phyloP scores from a whole-genome alignment of 2,113 vertebrate species.

The Merops nubicus region DNA sequence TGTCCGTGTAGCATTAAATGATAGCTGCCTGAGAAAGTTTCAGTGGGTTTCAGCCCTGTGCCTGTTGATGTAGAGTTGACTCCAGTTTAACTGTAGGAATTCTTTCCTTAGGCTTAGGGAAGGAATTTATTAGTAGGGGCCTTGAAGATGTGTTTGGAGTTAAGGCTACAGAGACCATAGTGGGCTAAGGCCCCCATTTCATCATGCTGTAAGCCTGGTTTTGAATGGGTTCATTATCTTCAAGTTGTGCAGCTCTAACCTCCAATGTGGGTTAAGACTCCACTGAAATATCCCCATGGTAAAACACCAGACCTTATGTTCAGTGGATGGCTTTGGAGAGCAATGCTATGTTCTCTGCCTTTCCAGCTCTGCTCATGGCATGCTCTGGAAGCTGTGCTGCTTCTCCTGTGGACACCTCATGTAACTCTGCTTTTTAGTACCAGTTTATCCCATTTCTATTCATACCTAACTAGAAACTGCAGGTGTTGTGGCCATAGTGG shows the following conservation, averaged over 20 bases:
- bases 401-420: neutral
- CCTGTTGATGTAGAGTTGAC: neutral
- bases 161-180: neutral
- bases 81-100: neutral
- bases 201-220: neutral
- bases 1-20: too few relatives aligned
- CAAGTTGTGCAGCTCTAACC: neutral
- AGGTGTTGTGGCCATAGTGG: neutral
- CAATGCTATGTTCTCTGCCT: neutral
- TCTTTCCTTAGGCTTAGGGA: neutral
- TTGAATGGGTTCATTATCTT: neutral
- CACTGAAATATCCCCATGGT: neutral
- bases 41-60: neutral
- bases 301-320: neutral
- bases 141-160: neutral
- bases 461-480: neutral
- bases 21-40: neutral
- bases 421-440: neutral
- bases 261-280: neutral
- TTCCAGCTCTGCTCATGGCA: neutral
- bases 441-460: neutral
- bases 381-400: neutral
- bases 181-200: neutral
- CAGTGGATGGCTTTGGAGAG: neutral
- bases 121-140: neutral